Conservation (phyloP, 2,797 vertebrate species). For the Sebastes trivittatus region DNA sequence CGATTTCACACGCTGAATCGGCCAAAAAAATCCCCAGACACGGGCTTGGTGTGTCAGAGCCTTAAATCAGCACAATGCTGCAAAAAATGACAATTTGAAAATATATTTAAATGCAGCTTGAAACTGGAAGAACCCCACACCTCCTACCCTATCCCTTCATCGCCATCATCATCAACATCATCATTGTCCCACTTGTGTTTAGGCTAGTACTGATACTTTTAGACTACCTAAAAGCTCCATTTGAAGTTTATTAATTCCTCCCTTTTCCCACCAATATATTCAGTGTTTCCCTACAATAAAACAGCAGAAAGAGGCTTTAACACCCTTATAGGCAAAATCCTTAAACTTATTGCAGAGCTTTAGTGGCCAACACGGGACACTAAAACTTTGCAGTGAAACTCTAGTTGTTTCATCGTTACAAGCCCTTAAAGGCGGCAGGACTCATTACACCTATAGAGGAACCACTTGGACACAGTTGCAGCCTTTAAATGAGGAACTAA, state of each 20-base stretch:
- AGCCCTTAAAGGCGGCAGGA: constrained; percentile 34
- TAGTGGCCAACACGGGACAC: constrained; percentile 10
- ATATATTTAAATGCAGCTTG: background rate
- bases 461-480: constrained; percentile 7
- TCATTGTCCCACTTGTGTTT: background rate
- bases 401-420: constrained; percentile 35
- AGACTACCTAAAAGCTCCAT: background rate
- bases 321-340: background rate
- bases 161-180: background rate
- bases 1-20: too few species aligned
- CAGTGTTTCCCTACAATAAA: background rate
- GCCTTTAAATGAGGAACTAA: constrained; percentile 29
- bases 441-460: constrained; percentile 35
- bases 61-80: background rate
- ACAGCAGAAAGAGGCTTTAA: background rate
- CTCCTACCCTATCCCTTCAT: background rate
- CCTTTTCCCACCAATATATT: background rate
- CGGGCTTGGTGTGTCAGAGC: too few species aligned
- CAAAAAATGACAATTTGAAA: background rate
- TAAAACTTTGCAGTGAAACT: constrained; percentile 30
- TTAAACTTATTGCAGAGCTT: constrained; percentile 4
- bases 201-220: background rate
- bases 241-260: background rate
- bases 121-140: background rate
- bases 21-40: rapidly evolving